A percentile compares a stretch with the other conserved stretches of the same genome.
phyloP scores from a whole-genome alignment of 2,113 vertebrate species.

The Saccopteryx bilineata region DNA sequence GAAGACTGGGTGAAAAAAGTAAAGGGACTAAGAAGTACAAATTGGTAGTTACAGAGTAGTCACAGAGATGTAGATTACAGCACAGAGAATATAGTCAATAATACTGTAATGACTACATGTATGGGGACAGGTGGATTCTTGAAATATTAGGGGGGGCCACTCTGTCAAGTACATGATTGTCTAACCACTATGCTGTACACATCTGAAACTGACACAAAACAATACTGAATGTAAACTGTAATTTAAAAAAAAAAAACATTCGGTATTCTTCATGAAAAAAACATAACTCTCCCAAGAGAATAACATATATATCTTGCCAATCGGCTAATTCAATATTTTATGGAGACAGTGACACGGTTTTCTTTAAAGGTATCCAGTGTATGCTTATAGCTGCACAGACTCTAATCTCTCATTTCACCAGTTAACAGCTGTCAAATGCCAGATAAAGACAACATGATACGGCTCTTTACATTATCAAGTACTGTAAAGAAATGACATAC shows the following conservation, averaged over 20 bases:
- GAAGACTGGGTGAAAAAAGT: no score
- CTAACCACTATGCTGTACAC: not conserved
- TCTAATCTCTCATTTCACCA: constrained; percentile 84
- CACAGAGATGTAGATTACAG: not conserved
- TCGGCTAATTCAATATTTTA: constrained; percentile 72
- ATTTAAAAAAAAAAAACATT: not conserved
- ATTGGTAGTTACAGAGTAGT: not conserved
- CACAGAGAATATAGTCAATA: not conserved
- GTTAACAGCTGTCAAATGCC: constrained; percentile 86
- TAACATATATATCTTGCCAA: constrained; percentile 43
- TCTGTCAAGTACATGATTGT: not conserved
- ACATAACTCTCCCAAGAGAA: not conserved
- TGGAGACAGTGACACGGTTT: constrained; percentile 75
- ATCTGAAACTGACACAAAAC: not conserved
- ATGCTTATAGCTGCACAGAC: constrained; percentile 69
- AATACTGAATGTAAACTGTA: not conserved
- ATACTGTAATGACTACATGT: not conserved
- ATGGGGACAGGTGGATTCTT: not conserved
- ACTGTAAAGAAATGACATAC: not conserved
- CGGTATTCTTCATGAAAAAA: constrained; percentile 13
- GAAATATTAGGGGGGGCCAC: not conserved
- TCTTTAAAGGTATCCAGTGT: constrained; percentile 75
- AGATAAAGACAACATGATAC: constrained; percentile 84
- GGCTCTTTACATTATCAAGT: constrained; percentile 58
- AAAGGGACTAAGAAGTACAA: no score